Conservation (phyloP, 2,888 invertebrate genomes). For the Xestoiulus laeticollis region DNA sequence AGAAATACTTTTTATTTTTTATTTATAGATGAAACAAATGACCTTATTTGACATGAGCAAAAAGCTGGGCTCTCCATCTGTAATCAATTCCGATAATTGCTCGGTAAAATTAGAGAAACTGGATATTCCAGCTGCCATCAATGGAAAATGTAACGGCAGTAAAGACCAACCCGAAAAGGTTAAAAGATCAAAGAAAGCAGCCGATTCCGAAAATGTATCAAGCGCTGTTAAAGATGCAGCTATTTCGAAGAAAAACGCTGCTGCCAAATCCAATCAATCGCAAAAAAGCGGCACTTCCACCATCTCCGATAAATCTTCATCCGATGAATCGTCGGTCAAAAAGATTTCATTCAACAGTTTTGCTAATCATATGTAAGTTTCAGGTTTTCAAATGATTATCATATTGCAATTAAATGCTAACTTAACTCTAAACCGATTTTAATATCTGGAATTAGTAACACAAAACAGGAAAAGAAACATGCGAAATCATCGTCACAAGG, state of each 20-base stretch:
- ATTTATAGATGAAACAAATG: conserved; percentile 46
- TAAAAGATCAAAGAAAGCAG: not conserved
- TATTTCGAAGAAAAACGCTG: not conserved
- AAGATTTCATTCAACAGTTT: not conserved
- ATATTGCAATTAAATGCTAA: not conserved
- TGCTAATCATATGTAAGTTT: not conserved
- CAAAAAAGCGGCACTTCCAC: not conserved
- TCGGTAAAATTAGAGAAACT: not conserved
- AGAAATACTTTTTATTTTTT: not conserved
- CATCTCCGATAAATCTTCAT: not conserved
- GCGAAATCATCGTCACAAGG: not conserved
- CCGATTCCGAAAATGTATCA: not conserved
- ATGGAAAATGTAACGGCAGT: not conserved
- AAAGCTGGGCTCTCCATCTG: not conserved
- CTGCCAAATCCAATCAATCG: not conserved
- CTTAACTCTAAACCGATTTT: not conserved
- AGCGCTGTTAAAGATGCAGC: not conserved
- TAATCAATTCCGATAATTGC: not conserved
- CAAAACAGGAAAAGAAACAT: not conserved
- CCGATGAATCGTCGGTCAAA: not conserved
- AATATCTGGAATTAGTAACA: not conserved
- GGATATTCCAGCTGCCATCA: not conserved
- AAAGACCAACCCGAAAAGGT: not conserved
- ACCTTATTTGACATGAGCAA: conserved; percentile 41
- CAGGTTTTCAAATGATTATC: not conserved